Conservation (phyloP, 2,797 vertebrate species). For the Myioborus miniatus region DNA sequence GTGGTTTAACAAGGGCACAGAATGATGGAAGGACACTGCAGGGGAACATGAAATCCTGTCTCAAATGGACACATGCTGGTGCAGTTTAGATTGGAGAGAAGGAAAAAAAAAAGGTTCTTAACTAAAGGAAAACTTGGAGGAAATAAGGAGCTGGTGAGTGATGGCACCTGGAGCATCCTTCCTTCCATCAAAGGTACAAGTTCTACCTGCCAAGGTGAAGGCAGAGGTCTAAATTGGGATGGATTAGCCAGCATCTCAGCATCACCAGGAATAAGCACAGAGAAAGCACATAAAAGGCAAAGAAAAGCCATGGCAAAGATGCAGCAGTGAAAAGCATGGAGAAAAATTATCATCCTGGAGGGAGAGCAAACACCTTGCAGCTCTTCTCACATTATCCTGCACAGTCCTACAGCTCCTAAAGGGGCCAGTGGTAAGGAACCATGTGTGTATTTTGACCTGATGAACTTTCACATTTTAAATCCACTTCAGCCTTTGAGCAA, state of each 20-base stretch:
- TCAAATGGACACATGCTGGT: not conserved
- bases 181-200: not conserved
- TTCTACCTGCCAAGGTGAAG: not conserved
- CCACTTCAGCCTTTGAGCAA: not conserved
- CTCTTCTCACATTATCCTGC: not conserved
- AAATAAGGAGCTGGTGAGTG: not conserved
- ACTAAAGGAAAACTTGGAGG: not conserved
- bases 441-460: accelerated
- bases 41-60: not conserved
- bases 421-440: not conserved
- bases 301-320: not conserved
- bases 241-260: not conserved
- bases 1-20: not conserved
- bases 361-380: not conserved
- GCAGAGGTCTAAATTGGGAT: not conserved
- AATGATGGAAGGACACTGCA: not conserved
- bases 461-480: not conserved
- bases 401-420: not conserved
- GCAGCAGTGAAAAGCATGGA: not conserved
- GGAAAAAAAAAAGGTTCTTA: not conserved
- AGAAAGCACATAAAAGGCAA: not conserved
- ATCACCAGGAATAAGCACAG: not conserved
- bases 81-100: not conserved
- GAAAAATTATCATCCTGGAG: not conserved
- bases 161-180: not conserved